Evolutionary conservation across 2,888 invertebrate genomes (phyloP), one percentile per base, ranked within the genome.

Genomic region (Cancer borealis): DNA sequence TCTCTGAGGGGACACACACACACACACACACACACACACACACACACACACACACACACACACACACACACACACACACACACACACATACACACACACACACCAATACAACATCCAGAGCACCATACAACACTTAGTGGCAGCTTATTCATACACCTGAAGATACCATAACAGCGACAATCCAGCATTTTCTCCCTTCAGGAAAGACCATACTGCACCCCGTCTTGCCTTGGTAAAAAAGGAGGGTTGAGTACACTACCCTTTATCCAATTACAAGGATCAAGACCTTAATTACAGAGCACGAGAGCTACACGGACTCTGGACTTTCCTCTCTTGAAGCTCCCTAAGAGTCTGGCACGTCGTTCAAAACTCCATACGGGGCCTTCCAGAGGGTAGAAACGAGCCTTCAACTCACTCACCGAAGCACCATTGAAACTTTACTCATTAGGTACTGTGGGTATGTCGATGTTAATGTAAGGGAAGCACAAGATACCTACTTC

Each of bases 391-490:
- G 90, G 26, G 54, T 17, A 60, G 30, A 39, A n/a, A 91, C 14
- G 54, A 21, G 66, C 39, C 87, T 87, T 49, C 60, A 89, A 79
- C 84, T 46, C 84, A 84, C 93, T 49, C 90, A 49, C 91, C 88
- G 46, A 46, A 93, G 93, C 60, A 90, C 84, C 93, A 93, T 93
- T 73, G 49, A 93, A 93, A 93, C 91, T 93, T 93, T 93, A 90
- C 91, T 93, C 93, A 93, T 93, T 93, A 93, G 93, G 46, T 91
- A 45, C 88, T 60, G 88, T 92, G 92, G 66, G 30, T 79, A 30
- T 12, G 79, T 10, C 79, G 79, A 79, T 79, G 79, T 79, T 79
- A 30, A 30, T 79, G 79, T 79, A 30, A 30, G 30, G 79, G 79
- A 26, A 30, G 79, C 21, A 30, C 12, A 14, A 79, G 79, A 30